Conservation (phyloP, 1,140 invertebrate species). For the Parapsyche elsis region DNA sequence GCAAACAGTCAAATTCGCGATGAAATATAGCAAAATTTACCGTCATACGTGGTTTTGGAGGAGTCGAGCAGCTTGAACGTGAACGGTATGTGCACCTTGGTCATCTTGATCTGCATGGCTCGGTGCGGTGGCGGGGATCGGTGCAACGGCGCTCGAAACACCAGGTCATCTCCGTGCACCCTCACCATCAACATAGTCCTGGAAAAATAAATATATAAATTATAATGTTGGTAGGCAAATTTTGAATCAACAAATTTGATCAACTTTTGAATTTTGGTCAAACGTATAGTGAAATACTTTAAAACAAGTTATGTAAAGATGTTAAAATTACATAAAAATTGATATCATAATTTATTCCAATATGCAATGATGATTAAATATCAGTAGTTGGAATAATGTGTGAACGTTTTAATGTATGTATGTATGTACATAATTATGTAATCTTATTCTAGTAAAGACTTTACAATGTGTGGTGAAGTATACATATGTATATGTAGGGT, state of each 20-base stretch:
- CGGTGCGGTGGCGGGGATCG: slow-evolving; percentile 68
- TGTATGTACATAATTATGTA: too few relatives aligned
- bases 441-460: too few relatives aligned
- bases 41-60: slow-evolving; percentile 63
- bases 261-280: not conserved
- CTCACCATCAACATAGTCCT: slow-evolving; percentile 76
- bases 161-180: slow-evolving; percentile 73
- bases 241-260: too few relatives aligned
- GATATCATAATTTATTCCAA: too few relatives aligned
- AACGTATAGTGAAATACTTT: too few relatives aligned
- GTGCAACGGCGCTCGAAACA: slow-evolving; percentile 57
- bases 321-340: not conserved
- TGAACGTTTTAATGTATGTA: too few relatives aligned
- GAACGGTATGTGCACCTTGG: slow-evolving; percentile 78
- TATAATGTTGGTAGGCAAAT: too few relatives aligned
- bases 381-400: too few relatives aligned
- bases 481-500: too few relatives aligned
- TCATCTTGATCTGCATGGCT: slow-evolving; percentile 78
- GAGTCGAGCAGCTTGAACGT: slow-evolving; percentile 75
- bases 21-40: slow-evolving; percentile 54
- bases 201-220: too few relatives aligned
- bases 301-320: not conserved
- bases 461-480: too few relatives aligned
- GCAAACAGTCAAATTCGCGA: not conserved
- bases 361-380: too few relatives aligned